A percentile compares a stretch with the other conserved stretches of the same genome.
Conservation (phyloP, 2,113 vertebrate genomes). For the Aspidoscelis tigris region DNA sequence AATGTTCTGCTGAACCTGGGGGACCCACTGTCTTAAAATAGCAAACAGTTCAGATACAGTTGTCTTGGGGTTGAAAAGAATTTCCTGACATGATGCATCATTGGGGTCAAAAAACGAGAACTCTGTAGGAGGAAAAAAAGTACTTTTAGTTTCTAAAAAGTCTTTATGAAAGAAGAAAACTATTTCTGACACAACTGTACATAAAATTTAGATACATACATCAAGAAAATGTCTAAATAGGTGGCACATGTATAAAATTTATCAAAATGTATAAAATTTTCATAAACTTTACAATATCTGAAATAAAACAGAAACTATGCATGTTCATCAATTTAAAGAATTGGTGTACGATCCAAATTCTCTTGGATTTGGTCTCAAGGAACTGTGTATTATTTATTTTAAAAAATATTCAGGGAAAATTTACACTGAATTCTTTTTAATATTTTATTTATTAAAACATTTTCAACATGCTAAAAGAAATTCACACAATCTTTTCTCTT, state of each 20-base stretch:
- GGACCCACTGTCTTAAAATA: conserved; percentile 97
- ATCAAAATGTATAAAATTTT: not conserved
- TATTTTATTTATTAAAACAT: no score
- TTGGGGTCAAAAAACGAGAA: conserved; percentile 98
- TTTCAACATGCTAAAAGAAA: no score
- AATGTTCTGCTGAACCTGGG: conserved; percentile 96
- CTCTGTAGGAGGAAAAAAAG: conserved; percentile 74
- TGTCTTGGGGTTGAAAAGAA: conserved; percentile 89
- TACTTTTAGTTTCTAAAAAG: not conserved
- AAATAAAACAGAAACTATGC: not conserved
- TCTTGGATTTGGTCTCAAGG: not conserved
- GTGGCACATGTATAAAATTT: not conserved
- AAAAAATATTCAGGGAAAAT: not conserved
- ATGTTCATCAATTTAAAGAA: not conserved
- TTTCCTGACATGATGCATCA: conserved; percentile 90
- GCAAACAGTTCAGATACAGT: conserved; percentile 95
- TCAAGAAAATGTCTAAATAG: not conserved
- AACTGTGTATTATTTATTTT: not conserved
- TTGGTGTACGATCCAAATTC: not conserved
- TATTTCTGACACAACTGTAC: not conserved
- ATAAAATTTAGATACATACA: not conserved
- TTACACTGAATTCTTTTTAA: not conserved
- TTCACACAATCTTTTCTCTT: no score
- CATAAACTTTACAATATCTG: not conserved
- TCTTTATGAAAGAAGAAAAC: not conserved